Evolutionary conservation across 2,113 vertebrate species (phyloP), one percentile per base, ranked within the genome.

Genomic region (Gopherus flavomarginatus): DNA sequence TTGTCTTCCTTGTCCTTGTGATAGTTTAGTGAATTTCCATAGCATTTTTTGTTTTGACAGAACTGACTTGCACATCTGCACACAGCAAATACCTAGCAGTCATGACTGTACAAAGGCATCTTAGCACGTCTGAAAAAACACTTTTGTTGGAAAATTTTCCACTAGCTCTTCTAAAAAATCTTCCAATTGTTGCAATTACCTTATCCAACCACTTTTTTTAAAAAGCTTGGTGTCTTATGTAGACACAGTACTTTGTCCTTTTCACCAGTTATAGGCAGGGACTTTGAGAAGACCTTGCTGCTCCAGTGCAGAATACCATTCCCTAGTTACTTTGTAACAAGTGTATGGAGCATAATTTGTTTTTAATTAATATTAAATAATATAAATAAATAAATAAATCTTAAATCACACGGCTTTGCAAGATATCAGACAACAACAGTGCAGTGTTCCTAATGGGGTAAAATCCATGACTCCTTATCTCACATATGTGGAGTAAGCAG

Each of bases 311-410:
- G 90, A 62, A 72, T 2, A 5, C 1, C 81, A 77, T 86, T 24
- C 16, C 21, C 7, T 19, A 14, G 27, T 0, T 35, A 29, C 8
- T 29, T 90, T 88, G 12, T 79, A 42, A 47, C 5, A 83, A 4
- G 2, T 17, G 3, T 5, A 0, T 42, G 26, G 21, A 52, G 24
- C 8, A 6, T 1, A 26, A 2, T 10, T 17, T 27, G 29, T 0
- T 2, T 29, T 29, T 3, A 31, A 38, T 72, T 42, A 42, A 42
- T 42, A 42, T 42, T 42, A 42, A 42, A 42, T 42, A 42, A 42
- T 42, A 42, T 42, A 42, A 42, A 42, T 42, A 42, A 42, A 38
- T 14, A n/a, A 72, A 72, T 10, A 72, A 72, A 21, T 72, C 65
- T 72, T 72, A n/a, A 38, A 72, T 81, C 27, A 59, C 13, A 13